Evolutionary conservation across 30 jellyfish, hydroid and myxozoan genomes (phyloP).

Genomic region (Thelohanellus kitauei): DNA sequence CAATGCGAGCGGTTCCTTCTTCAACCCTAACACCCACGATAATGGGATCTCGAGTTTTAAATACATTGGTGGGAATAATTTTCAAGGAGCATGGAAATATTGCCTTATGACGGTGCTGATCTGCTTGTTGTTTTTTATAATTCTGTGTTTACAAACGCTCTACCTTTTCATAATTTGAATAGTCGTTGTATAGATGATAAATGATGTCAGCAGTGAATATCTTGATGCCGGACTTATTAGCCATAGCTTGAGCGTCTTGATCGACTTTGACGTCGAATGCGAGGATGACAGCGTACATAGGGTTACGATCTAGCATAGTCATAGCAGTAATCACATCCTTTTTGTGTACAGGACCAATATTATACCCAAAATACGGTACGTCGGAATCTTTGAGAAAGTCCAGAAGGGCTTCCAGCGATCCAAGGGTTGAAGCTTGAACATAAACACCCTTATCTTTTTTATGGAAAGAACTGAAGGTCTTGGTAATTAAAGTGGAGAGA

Average conservation of each 20-base stretch:
- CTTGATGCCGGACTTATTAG: constrained; percentile 58
- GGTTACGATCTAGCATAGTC: constrained; percentile 78
- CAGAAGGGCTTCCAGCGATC: constrained; percentile 74
- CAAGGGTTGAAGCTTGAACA: constrained; percentile 94
- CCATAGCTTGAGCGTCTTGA: constrained; percentile 54
- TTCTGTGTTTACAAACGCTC: constrained; percentile 11
- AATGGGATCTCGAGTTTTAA: constrained; percentile 76
- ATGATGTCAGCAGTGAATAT: constrained; percentile 83
- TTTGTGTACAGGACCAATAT: constrained; percentile 94
- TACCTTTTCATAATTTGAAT: constrained; percentile 75
- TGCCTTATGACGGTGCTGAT: constrained; percentile 48
- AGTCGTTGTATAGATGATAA: constrained; percentile 61
- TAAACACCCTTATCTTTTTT: constrained; percentile 72
- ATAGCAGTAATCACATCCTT: constrained; percentile 60
- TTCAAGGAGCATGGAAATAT: constrained; percentile 59
- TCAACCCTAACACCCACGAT: constrained; percentile 71
- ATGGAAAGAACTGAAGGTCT: constrained; percentile 14
- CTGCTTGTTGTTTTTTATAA: constrained; percentile 31
- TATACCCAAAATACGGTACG: constrained; percentile 56
- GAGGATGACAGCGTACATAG: constrained; percentile 70
- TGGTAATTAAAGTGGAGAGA: neutral
- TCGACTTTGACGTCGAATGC: constrained; percentile 95
- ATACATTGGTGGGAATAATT: constrained; percentile 58
- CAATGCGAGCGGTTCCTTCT: constrained; percentile 56
- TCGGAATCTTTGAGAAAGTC: constrained; percentile 19